Base-by-base conservation (phyloP, 2,797 vertebrate species). In the Argya squamiceps region DNA sequence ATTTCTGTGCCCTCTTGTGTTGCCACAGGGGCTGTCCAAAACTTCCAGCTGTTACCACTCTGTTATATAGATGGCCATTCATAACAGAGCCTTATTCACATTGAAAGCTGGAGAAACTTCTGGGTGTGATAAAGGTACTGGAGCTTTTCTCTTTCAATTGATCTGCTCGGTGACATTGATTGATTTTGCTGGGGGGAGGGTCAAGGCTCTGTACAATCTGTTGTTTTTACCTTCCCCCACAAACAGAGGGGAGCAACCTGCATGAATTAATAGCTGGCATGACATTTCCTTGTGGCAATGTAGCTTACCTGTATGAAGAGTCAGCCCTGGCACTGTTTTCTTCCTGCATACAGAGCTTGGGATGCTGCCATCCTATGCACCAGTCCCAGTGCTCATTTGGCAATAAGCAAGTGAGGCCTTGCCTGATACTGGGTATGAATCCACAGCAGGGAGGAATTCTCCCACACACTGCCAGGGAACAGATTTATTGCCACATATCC, bases 331-430 rank as follows among this genome's bases (percentile, higher is more conserved):
- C 67, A 62, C 59, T 37, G 62, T 70, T 91, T 84, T 89, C 36
- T 39, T 79, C 71, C 71, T 22, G 65, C 92, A 65, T 19, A 74
- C 3, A 71, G 88, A 91, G 87, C 41, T 2, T 90, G 94, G 94
- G 94, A 91, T 64, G 37, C 94, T 96, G 96, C 97, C 96, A 97
- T 93, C 44, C 94, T 96, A 78, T 97, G 97, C 95, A 91, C 92
- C 94, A 96, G 85, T 92, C 87, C 84, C 65, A 49, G 59, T 84
- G 94, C 91, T 96, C 91, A 74, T 92, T 87, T 97, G 92, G 95
- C 93, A 94, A 29, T 60, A 67, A 92, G 82, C 52, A 76, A 76
- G 43, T 4, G 36, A 76, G 92, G 73, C 81, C 59, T 82, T 95
- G 79, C 77, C 75, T 93, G 86, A 53, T 79, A 18, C 69, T 82